Evolutionary conservation across 1,140 invertebrate species (phyloP).

Genomic region (Zaprionus nigranus): DNA sequence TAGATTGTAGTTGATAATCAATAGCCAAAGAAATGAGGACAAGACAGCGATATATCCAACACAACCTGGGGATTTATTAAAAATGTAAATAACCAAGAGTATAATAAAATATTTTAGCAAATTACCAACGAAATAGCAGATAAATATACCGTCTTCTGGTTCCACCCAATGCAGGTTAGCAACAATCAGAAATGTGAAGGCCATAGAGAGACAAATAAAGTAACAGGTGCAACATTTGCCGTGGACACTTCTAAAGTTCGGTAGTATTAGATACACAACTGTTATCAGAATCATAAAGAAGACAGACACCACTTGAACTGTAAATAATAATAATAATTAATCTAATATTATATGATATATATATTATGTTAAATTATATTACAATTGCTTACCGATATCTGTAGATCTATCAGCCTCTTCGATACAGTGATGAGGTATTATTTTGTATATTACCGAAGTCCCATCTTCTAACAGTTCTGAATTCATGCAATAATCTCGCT

Average conservation of each 20-base stretch:
- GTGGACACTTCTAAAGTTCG: conserved; percentile 89
- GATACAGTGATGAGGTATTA: conserved; percentile 20
- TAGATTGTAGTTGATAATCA: conserved; percentile 90
- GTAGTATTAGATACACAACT: conserved; percentile 88
- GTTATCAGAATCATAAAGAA: conserved; percentile 89
- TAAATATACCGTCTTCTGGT: conserved; percentile 67
- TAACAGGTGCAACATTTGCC: conserved; percentile 90
- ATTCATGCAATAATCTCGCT: conserved; percentile 58
- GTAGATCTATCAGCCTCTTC: background rate
- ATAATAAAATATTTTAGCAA: background rate
- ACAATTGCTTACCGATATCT: conserved; percentile 1
- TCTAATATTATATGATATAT: too few relatives aligned
- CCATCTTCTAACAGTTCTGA: conserved; percentile 1
- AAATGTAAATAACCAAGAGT: background rate
- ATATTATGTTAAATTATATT: too few relatives aligned
- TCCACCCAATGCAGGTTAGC: background rate
- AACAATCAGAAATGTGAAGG: conserved; percentile 86
- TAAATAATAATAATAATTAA: too few relatives aligned
- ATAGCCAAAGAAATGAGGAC: conserved; percentile 91
- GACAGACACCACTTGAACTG: conserved; percentile 88
- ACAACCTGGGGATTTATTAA: conserved; percentile 84
- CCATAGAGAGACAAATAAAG: conserved; percentile 86
- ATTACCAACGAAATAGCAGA: conserved; percentile 30
- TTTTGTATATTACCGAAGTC: background rate
- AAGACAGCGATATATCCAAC: conserved; percentile 89